Base-by-base conservation (phyloP, 23 tunicate species). In the Oikopleura dioica region DNA sequence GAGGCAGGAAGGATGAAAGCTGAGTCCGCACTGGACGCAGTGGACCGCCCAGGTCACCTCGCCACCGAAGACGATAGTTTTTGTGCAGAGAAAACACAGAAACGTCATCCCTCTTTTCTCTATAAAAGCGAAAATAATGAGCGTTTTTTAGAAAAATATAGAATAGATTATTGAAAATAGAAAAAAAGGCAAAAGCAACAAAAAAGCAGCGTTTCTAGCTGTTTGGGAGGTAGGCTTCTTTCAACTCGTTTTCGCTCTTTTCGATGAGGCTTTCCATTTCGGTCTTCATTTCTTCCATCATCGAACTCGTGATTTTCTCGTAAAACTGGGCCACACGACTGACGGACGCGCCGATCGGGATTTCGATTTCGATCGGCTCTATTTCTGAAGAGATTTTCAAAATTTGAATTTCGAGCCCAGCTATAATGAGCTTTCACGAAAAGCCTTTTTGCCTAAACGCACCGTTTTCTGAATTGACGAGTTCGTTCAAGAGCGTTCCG, bases 241-340 rank as follows among this genome's bases (percentile, higher is more conserved):
- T 63, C 26, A 63, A 28, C 5, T 63, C 72, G 29, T 12, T 28
- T 63, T 63, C 72, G 29, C 30, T 63, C 26, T 63, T 63, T 2
- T 63, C 72, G 2, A 63, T 23, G 30, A 63, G 16, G 5, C 5
- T 63, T 28, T 63, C 26, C 33, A 63, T 2, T 2, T 63, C 72
- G 72, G 32, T 21, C 26, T 63, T 63, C 72, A 63, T 63, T 63
- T 63, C 72, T 28, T 63, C 72, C 72, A 63, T 63, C 72, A 63
- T 63, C 5, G 72, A 63, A 63, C 26, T 63, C 26, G 72, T 63
- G 26, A 63, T 31, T 2, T 31, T 23, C 30, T 63, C 72, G 72
- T 63, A 63, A 28, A 63, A 2, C 33, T 31, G 72, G 33, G 33
- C 26, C 16, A 63, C 72, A 2, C 72, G 72, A 63, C 72, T 63